Evolutionary conservation across 2,888 invertebrate genomes (phyloP), one percentile per base, ranked within the genome.

Genomic region (Drosophila picticornis): DNA sequence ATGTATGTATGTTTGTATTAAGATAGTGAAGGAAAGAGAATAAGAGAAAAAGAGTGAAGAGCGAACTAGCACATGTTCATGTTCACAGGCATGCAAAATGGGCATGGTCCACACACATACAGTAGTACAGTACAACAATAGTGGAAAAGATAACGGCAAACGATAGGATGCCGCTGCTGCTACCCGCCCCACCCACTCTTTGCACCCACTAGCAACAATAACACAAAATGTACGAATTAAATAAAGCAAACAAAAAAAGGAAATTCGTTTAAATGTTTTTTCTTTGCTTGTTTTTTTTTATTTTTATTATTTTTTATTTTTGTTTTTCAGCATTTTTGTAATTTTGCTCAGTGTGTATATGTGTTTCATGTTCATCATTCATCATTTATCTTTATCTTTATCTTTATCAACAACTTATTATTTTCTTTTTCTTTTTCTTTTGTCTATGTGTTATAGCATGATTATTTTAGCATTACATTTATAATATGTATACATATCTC

Each of bases 281-380:
- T 57, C 62, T 55, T 51, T 46, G 50, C 61, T 65, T 70, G 58
- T 62, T 63, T 80, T 69, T 52, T 80, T 66, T 90, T 75, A 75
- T 78, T 78, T 75, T 72, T 81, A 64, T 66, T 72, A 60, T 77
- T 90, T 67, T 87, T 74, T 69, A 73, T 70, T 84, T 76, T 72
- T 74, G 73, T 74, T 83, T 86, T 90, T 86, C 65, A 90, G 84
- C 81, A 75, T 58, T 67, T 80, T 83, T 80, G 67, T 83, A 75
- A 83, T 83, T 80, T 79, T 79, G 83, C 80, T 80, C 76, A 68
- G 58, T 71, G 77, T 80, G 36, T 56, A 46, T 57, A 31, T 43
- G 46, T 84, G 62, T 63, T 58, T 55, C 40, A 60, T 52, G 59
- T 71, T 40, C 25, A 48, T 53, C 40, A 13, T 57, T 62, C 36